These are phyloP conservation scores for Mamestra brassicae DNA, from an alignment of 2,888 invertebrate genomes.

Conservation along the genomic window DNA sequence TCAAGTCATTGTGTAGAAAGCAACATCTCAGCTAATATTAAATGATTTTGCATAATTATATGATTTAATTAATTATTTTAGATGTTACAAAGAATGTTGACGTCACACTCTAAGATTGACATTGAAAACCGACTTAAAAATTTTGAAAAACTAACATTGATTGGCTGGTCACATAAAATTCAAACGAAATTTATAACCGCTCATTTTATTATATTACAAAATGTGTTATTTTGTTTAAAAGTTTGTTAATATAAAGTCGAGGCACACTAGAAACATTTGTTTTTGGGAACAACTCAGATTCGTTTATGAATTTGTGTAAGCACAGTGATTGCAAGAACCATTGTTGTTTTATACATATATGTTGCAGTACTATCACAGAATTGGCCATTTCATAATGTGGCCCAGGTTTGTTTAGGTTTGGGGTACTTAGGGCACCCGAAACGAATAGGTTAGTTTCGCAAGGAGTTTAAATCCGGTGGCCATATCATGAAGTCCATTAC, in stretches of 20 bases:
- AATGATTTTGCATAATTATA: conserved; percentile 5
- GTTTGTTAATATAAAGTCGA: conserved; percentile 61
- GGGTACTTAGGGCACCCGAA: too few relatives aligned
- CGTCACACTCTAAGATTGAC: conserved; percentile 17
- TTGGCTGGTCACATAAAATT: conserved; percentile 70
- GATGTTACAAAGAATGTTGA: conserved; percentile 20
- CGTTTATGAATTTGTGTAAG: not conserved
- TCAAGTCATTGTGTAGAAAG: conserved; percentile 13
- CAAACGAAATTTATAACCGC: conserved; percentile 73
- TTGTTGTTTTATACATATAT: too few relatives aligned
- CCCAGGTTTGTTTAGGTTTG: too few relatives aligned
- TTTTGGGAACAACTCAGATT: not conserved
- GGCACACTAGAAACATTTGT: conserved; percentile 50
- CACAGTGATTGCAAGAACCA: not conserved
- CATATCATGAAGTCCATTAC: too few relatives aligned
- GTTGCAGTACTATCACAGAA: too few relatives aligned
- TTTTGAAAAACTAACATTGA: conserved; percentile 51
- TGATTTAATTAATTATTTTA: not conserved
- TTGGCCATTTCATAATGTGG: too few relatives aligned
- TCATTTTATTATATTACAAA: conserved; percentile 59
- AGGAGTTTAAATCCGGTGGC: too few relatives aligned
- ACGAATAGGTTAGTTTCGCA: too few relatives aligned
- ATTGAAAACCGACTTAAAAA: conserved; percentile 32
- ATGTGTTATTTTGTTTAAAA: conserved; percentile 63
- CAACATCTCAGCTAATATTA: not conserved